These are phyloP conservation scores for Siniperca scherzeri DNA, from an alignment of 2,797 vertebrate species.

Conservation along the genomic window DNA sequence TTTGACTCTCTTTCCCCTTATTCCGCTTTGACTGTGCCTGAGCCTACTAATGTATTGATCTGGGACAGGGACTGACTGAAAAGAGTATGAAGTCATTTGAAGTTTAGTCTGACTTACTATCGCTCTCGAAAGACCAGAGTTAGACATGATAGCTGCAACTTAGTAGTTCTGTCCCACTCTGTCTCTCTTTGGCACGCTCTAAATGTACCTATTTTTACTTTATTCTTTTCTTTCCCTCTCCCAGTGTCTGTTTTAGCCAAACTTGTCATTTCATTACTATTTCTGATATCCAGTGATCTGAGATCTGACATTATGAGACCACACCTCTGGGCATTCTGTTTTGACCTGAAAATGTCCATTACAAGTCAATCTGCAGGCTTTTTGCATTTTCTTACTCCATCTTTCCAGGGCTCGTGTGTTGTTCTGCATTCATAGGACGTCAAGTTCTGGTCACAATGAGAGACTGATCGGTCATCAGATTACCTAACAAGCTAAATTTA, in stretches of 20 bases:
- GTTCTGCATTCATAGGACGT: neutral
- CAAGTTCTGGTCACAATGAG: neutral
- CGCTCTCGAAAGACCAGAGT: slow-evolving; percentile 45
- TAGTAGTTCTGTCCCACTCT: neutral
- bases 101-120: slow-evolving; percentile 59
- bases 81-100: slow-evolving; percentile 60
- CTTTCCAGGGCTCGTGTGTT: neutral
- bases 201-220: neutral
- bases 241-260: slow-evolving; percentile 13
- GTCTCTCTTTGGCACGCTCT: neutral
- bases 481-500: neutral
- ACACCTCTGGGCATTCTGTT: slow-evolving; percentile 21
- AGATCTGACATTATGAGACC: slow-evolving; percentile 43
- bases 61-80: slow-evolving; percentile 40
- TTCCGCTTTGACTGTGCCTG: slow-evolving; percentile 48
- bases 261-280: slow-evolving; percentile 29
- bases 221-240: neutral
- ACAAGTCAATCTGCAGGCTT: slow-evolving; percentile 2
- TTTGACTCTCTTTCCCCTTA: slow-evolving; percentile 56
- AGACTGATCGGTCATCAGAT: neutral
- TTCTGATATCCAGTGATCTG: slow-evolving; percentile 25
- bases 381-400: neutral
- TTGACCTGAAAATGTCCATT: slow-evolving; percentile 58
- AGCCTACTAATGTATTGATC: slow-evolving; percentile 56
- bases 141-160: slow-evolving; percentile 30